These are phyloP conservation scores for Leptopilina syphax DNA, from an alignment of 2,888 invertebrate species.

Conservation along the genomic window DNA sequence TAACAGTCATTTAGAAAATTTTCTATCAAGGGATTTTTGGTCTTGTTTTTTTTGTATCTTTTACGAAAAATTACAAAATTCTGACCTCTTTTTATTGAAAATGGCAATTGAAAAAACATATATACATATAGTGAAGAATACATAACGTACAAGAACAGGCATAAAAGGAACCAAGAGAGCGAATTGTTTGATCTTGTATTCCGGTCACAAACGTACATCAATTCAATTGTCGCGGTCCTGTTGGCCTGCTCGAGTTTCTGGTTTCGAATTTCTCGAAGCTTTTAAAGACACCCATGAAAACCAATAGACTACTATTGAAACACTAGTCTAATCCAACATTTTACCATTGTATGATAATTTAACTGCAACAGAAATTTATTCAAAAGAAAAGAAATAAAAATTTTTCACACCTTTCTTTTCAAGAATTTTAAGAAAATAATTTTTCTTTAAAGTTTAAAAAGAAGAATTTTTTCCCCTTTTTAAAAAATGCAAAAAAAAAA, in stretches of 20 bases:
- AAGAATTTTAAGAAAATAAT: no score
- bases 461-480: no score
- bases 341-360: conserved; percentile 46
- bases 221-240: conserved; percentile 72
- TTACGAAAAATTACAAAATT: neutral
- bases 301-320: conserved; percentile 55
- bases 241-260: conserved; percentile 66
- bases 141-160: conserved; percentile 50
- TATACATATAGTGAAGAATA: neutral
- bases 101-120: conserved; percentile 15
- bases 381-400: neutral
- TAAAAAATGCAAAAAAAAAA: neutral
- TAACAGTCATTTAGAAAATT: no score
- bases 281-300: conserved; percentile 58
- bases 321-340: conserved; percentile 56
- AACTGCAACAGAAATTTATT: neutral
- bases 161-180: conserved; percentile 51
- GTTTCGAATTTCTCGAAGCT: conserved; percentile 63
- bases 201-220: conserved; percentile 69
- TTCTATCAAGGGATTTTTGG: no score
- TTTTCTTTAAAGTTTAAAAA: no score
- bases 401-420: no score
- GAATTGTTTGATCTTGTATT: conserved; percentile 58
- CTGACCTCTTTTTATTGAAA: neutral
- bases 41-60: no score